These are phyloP conservation scores for Listronotus oregonensis DNA, from an alignment of 1,140 invertebrate genomes.

Conservation along the genomic window DNA sequence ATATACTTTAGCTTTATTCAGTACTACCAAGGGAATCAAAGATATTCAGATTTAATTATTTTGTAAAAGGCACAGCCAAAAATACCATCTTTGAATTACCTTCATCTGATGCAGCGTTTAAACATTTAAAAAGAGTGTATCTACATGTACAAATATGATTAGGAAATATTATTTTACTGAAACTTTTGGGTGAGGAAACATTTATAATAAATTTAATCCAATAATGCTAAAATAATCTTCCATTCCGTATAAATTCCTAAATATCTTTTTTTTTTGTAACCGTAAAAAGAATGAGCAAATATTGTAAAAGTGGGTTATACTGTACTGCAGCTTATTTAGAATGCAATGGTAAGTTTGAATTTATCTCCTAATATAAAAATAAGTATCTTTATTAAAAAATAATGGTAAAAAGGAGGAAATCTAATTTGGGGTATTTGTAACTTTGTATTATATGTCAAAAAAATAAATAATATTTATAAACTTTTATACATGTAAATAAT, in stretches of 20 bases:
- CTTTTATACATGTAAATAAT: too few species aligned
- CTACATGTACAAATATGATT: slow-evolving; percentile 37
- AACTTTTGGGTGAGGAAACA: slow-evolving; percentile 19
- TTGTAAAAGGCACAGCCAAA: slow-evolving; percentile 9
- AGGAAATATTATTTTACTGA: slow-evolving; percentile 12
- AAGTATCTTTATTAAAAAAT: slow-evolving; percentile 14
- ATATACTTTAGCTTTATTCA: slow-evolving; percentile 34
- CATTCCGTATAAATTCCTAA: slow-evolving; percentile 10
- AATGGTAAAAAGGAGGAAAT: background rate
- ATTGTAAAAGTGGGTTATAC: slow-evolving; percentile 1
- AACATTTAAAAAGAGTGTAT: too few species aligned
- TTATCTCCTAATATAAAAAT: slow-evolving; percentile 15
- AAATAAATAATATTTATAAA: too few species aligned
- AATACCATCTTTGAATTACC: slow-evolving; percentile 26
- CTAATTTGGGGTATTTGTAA: background rate
- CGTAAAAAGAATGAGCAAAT: slow-evolving; percentile 17
- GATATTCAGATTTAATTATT: slow-evolving; percentile 33
- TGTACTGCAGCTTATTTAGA: slow-evolving; percentile 11
- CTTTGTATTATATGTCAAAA: background rate
- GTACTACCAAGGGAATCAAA: slow-evolving; percentile 39
- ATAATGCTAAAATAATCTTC: slow-evolving; percentile 24
- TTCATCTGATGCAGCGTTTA: slow-evolving; percentile 21
- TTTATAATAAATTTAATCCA: slow-evolving; percentile 12
- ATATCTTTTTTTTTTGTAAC: slow-evolving; percentile 28
- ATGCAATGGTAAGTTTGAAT: slow-evolving; percentile 11